Base-by-base conservation (phyloP, 2,113 vertebrate genomes). In the Arothron firmamentum region DNA sequence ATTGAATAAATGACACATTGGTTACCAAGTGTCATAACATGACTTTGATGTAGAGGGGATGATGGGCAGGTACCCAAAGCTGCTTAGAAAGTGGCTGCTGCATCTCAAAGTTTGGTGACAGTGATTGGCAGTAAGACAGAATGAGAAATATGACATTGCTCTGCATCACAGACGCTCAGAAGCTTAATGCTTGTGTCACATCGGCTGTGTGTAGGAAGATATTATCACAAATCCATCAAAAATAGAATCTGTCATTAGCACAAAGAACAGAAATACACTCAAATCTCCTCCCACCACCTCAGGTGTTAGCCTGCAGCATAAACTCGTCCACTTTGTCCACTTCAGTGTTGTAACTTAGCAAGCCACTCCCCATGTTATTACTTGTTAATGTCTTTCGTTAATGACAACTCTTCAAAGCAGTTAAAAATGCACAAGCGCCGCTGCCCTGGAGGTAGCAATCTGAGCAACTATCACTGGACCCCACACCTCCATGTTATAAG, bases 201-300 rank as follows among this genome's bases (percentile, higher is more conserved):
- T 72, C 10, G 56, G 54, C 31, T 65, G 66, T 41, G 52, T 52
- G 67, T 49, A 77, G 57, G 64, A 52, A 45, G 70, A 79, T 65
- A 74, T 74, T 59, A 73, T 75, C 70, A 28, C 42, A 42, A 72
- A 73, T 70, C 72, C 70, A 46, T 63, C 64, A 52, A 72, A 81
- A 74, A 62, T 31, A 51, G 52, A 64, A 78, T 59, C 52, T 67
- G 49, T 67, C 62, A 70, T 83, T 83, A 78, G 62, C 56, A 73
- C 58, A 16, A 46, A 47, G 49, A 63, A 18, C 45, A 63, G 41
- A 65, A 50, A 68, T 77, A 42, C 47, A 54, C 72, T 69, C 20
- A 67, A 52, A 74, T 70, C 72, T 62, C 48, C 43, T 50, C 48
- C 58, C 25, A 10, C 19, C 68, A 57, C 67, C 74, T 62, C 55